These are phyloP conservation scores for Stenotaenia linearis DNA, from an alignment of 2,888 invertebrate genomes.

Conservation along the genomic window DNA sequence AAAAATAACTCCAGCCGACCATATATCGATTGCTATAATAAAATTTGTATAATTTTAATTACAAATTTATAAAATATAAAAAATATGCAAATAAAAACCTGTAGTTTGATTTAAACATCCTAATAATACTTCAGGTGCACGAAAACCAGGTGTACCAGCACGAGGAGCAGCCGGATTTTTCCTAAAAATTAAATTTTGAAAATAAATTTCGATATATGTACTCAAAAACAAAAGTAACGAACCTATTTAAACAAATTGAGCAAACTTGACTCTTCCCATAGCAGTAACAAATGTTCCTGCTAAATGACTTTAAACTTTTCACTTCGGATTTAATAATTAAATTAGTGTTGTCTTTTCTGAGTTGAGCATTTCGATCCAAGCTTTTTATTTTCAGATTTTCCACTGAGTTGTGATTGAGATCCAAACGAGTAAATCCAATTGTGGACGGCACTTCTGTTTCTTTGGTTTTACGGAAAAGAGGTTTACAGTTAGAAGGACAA, in stretches of 20 bases:
- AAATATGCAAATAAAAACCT: constrained; percentile 47
- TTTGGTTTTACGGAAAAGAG: background rate
- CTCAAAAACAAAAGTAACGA: constrained; percentile 44
- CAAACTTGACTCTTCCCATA: constrained; percentile 63
- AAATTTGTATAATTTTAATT: constrained; percentile 1
- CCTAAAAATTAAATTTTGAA: background rate
- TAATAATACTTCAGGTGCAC: constrained; percentile 78
- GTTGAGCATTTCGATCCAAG: background rate
- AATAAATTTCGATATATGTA: background rate
- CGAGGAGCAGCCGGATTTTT: constrained; percentile 61
- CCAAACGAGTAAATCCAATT: background rate
- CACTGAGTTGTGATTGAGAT: background rate
- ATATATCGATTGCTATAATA: constrained; percentile 70
- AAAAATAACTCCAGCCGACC: constrained; percentile 83
- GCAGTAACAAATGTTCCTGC: constrained; percentile 56
- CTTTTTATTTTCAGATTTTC: background rate
- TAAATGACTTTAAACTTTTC: background rate
- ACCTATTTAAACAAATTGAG: constrained; percentile 59
- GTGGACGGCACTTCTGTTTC: background rate
- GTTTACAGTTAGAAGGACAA: background rate
- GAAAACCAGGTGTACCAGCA: constrained; percentile 83
- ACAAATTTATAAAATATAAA: background rate
- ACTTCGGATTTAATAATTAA: background rate
- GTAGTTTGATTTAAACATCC: constrained; percentile 73
- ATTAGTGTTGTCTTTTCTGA: background rate